Evolutionary conservation across 2,888 invertebrate species (phyloP).

Genomic region (Linnaemya vulpina): DNA sequence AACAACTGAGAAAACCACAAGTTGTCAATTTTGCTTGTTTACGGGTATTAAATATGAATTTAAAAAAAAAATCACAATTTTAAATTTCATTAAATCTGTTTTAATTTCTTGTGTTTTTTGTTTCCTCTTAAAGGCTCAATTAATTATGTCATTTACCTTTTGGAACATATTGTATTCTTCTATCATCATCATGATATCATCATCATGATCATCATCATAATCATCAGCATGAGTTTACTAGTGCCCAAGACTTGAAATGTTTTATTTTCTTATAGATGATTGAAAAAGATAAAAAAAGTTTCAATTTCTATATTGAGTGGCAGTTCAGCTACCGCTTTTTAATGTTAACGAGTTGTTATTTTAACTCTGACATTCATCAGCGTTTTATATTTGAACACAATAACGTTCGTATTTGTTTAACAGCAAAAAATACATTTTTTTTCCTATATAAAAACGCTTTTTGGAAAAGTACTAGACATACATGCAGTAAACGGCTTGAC

Average conservation of each 20-base stretch:
- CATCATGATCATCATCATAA: slow-evolving; percentile 8
- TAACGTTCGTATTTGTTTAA: slow-evolving; percentile 43
- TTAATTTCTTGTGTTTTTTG: slow-evolving; percentile 1
- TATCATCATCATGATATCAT: slow-evolving; percentile 3
- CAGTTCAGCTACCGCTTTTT: slow-evolving; percentile 46
- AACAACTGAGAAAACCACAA: slow-evolving; percentile 11
- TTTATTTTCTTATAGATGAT: slow-evolving; percentile 43
- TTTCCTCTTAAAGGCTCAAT: slow-evolving; percentile 10
- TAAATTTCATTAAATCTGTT: background rate
- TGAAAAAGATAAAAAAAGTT: slow-evolving; percentile 24
- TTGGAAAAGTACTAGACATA: slow-evolving; percentile 14
- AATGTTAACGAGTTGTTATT: slow-evolving; percentile 32
- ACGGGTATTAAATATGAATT: background rate
- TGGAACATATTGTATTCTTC: background rate
- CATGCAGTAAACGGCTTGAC: background rate
- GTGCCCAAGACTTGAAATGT: slow-evolving; percentile 20
- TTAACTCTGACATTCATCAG: slow-evolving; percentile 32
- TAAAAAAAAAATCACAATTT: slow-evolving; percentile 4
- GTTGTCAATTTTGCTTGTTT: background rate
- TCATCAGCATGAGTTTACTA: slow-evolving; percentile 10
- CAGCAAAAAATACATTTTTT: background rate
- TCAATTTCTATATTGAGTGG: slow-evolving; percentile 19
- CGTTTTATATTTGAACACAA: slow-evolving; percentile 19
- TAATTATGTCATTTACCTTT: slow-evolving; percentile 57
- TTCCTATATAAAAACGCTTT: slow-evolving; percentile 26